Conservation (phyloP, 2,888 invertebrate species). For the Drosophila pullipes region DNA sequence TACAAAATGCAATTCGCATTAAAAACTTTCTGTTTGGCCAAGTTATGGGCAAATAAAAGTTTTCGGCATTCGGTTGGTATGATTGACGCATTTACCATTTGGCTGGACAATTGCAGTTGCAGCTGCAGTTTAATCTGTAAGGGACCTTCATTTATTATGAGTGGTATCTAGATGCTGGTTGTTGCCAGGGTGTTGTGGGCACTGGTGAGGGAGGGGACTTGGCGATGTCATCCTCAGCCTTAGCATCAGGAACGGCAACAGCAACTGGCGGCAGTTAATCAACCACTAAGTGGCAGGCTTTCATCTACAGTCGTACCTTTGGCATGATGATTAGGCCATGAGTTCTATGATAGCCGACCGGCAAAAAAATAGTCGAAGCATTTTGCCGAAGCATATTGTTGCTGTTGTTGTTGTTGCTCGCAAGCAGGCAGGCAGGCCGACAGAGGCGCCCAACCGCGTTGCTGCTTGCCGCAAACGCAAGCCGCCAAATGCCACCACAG, state of each 20-base stretch:
- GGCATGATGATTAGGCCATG: constrained; percentile 57
- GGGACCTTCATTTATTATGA: constrained; percentile 8
- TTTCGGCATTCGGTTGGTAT: constrained; percentile 36
- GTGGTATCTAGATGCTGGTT: not conserved
- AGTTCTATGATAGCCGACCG: constrained; percentile 36
- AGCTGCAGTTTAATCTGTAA: constrained; percentile 20
- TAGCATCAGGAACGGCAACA: not conserved
- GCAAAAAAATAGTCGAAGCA: constrained; percentile 27
- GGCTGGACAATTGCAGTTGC: constrained; percentile 43
- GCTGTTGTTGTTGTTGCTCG: not conserved
- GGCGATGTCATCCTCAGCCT: not conserved
- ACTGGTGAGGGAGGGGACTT: not conserved
- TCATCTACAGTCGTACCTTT: constrained; percentile 41
- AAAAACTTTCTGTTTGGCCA: constrained; percentile 57
- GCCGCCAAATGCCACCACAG: constrained; percentile 80
- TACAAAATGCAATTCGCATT: constrained; percentile 73
- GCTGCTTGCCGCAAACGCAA: constrained; percentile 59
- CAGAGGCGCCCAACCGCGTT: constrained; percentile 57
- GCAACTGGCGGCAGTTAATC: constrained; percentile 61
- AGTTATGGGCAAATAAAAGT: constrained; percentile 41
- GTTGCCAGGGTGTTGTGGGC: not conserved
- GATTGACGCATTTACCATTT: constrained; percentile 49
- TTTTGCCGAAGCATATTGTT: constrained; percentile 33
- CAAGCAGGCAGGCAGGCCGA: constrained; percentile 29
- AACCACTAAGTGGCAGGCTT: constrained; percentile 66